A percentile compares a stretch with the other conserved stretches of the same genome.
These are phyloP conservation scores for Pteronotus mesoamericanus DNA, from an alignment of 2,797 vertebrate species.

Conservation along the genomic window DNA sequence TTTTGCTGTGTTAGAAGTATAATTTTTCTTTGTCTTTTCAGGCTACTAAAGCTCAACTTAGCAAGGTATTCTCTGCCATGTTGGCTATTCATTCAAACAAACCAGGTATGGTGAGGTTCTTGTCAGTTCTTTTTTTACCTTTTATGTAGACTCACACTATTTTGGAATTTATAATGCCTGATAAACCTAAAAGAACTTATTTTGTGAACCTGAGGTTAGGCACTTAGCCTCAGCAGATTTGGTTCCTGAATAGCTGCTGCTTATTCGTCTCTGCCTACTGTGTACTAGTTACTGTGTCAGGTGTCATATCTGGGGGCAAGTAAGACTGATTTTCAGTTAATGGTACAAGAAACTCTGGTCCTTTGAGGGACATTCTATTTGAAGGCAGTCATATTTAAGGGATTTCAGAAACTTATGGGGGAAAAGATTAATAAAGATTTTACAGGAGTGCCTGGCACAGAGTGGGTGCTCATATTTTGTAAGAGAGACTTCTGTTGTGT, in stretches of 20 bases:
- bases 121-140: neutral
- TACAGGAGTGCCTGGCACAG: neutral
- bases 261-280: neutral
- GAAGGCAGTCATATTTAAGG: neutral
- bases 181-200: neutral
- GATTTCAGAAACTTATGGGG: neutral
- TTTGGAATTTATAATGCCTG: constrained; percentile 38
- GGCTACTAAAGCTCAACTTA: constrained; percentile 89
- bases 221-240: neutral
- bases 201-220: neutral
- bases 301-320: neutral
- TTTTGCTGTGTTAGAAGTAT: neutral
- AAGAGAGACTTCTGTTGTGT: neutral
- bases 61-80: constrained; percentile 93
- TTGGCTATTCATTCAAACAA: constrained; percentile 96
- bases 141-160: neutral
- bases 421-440: neutral
- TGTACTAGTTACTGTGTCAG: neutral
- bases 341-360: neutral
- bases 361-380: neutral
- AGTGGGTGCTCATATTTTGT: neutral
- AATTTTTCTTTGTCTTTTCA: constrained; percentile 72
- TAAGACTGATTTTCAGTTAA: neutral
- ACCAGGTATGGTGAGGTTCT: constrained; percentile 86
- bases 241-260: neutral